phyloP scores from a whole-genome alignment of 2,888 invertebrate genomes.

The Hemaris fuciformis region DNA sequence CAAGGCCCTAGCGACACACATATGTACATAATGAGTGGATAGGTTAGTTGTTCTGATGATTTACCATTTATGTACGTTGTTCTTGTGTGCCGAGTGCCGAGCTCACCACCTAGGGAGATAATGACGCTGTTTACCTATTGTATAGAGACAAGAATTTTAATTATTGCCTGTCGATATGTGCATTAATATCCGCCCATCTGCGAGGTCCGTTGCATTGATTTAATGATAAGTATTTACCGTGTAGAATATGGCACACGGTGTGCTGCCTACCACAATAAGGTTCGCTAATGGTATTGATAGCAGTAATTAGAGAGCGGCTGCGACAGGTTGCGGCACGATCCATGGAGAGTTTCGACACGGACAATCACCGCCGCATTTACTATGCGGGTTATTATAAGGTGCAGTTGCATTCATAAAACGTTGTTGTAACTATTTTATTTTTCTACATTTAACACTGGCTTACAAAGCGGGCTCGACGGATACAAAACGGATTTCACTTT shows the following conservation, averaged over 20 bases:
- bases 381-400: conserved; percentile 75
- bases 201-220: conserved; percentile 21
- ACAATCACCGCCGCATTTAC: conserved; percentile 56
- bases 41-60: conserved; percentile 57
- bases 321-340: conserved; percentile 41
- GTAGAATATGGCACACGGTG: neutral
- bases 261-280: conserved; percentile 43
- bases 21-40: conserved; percentile 44
- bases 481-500: conserved; percentile 11
- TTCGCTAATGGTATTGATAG: conserved; percentile 59
- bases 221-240: conserved; percentile 35
- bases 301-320: conserved; percentile 60
- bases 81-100: conserved; percentile 9
- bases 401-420: conserved; percentile 54
- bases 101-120: conserved; percentile 49
- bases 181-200: neutral
- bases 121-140: conserved; percentile 26
- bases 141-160: conserved; percentile 24
- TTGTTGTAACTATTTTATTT: conserved; percentile 35
- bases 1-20: conserved; percentile 65
- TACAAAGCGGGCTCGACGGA: conserved; percentile 20
- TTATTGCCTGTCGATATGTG: conserved; percentile 16
- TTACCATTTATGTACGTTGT: conserved; percentile 55
- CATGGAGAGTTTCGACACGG: conserved; percentile 49
- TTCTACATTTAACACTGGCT: conserved; percentile 15